Conservation (phyloP, 2,113 vertebrate genomes). For the Rhadina sibilatrix region DNA sequence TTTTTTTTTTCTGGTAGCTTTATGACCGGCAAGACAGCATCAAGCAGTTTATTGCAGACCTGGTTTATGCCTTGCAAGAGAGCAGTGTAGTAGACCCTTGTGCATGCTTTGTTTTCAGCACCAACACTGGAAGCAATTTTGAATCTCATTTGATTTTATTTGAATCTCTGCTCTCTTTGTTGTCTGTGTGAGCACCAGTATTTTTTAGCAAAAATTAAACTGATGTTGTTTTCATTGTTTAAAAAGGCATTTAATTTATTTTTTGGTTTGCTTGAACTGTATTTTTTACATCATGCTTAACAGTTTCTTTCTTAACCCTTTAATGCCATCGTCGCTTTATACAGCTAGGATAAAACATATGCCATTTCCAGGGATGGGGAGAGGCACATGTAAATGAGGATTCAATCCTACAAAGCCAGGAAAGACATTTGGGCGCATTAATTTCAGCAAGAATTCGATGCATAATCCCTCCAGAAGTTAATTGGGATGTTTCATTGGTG, state of each 20-base stretch:
- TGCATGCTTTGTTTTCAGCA: constrained; percentile 42
- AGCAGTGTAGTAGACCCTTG: constrained; percentile 27
- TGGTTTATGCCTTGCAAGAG: constrained; percentile 48
- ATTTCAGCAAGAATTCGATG: background rate
- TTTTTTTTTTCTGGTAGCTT: constrained; percentile 31
- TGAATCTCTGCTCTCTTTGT: constrained; percentile 32
- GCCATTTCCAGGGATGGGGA: background rate
- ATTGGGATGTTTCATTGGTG: background rate
- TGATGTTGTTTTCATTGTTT: background rate
- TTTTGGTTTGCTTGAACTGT: background rate
- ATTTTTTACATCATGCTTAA: background rate
- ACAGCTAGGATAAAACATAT: background rate
- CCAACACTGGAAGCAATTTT: constrained; percentile 14
- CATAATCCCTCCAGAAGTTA: background rate
- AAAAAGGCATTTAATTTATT: background rate
- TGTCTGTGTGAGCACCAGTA: background rate
- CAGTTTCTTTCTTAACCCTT: background rate
- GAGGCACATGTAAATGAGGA: background rate
- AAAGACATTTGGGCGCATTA: background rate
- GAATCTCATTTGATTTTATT: constrained; percentile 45
- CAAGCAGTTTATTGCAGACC: constrained; percentile 58
- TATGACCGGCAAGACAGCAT: constrained; percentile 36
- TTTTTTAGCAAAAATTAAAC: background rate
- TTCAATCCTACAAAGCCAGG: background rate
- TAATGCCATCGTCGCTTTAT: rapidly evolving